phyloP scores from a whole-genome alignment of 2,888 invertebrate species.

The Drosophila antonietae region DNA sequence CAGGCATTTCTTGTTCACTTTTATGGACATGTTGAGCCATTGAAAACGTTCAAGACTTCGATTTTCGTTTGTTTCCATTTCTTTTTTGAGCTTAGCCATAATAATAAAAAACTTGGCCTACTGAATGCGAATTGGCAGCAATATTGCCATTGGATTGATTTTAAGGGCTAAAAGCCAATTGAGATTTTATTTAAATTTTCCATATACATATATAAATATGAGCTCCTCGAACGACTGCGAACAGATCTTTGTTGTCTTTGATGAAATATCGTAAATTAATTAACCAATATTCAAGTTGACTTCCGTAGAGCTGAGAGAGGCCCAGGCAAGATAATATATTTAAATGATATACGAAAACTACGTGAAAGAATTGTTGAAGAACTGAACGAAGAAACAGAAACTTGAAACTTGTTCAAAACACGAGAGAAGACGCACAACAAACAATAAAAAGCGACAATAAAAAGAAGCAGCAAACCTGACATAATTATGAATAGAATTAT shows the following conservation, averaged over 20 bases:
- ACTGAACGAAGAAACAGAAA: neutral
- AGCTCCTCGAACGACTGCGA: neutral
- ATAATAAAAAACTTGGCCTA: constrained; percentile 33
- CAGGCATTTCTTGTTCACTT: constrained; percentile 17
- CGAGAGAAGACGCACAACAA: constrained; percentile 5
- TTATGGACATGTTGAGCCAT: constrained; percentile 52
- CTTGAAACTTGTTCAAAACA: constrained; percentile 35
- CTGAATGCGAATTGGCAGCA: constrained; percentile 16
- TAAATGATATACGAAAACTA: constrained; percentile 23
- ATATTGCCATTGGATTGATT: neutral
- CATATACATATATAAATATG: neutral
- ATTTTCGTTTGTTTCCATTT: neutral
- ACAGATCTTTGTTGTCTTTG: neutral
- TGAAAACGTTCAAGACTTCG: constrained; percentile 34
- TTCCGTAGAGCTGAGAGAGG: constrained; percentile 24
- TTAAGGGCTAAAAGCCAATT: neutral
- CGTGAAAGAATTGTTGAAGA: neutral
- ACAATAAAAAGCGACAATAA: neutral
- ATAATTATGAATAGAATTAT: constrained; percentile 47
- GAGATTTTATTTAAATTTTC: neutral
- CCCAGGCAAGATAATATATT: constrained; percentile 10
- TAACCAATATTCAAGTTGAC: constrained; percentile 18
- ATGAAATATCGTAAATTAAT: constrained; percentile 18
- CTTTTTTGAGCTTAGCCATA: too few species aligned
- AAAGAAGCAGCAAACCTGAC: constrained; percentile 19